Percentiles rank a stretch among this genome's conserved stretches.
phyloP scores from a whole-genome alignment of 2,113 vertebrate species.

The Egretta garzetta region DNA sequence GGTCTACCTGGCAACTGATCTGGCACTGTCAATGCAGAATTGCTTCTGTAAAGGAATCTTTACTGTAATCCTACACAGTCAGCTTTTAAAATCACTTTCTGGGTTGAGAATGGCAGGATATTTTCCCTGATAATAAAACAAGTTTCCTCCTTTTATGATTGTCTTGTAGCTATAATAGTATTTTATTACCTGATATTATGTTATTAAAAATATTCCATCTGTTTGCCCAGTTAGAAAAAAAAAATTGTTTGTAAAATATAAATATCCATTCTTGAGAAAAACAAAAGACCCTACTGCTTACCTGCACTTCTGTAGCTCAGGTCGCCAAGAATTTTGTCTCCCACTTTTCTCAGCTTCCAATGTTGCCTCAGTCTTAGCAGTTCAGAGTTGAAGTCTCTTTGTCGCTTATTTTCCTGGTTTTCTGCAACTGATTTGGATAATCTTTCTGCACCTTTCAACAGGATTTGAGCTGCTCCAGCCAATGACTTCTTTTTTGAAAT shows the following conservation, averaged over 20 bases:
- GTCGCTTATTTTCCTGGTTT: slow-evolving; percentile 93
- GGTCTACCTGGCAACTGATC: neutral
- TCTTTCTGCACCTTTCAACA: slow-evolving; percentile 93
- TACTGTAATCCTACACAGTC: neutral
- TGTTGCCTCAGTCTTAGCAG: slow-evolving; percentile 92
- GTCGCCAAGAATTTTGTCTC: slow-evolving; percentile 97
- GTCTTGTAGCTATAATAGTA: neutral
- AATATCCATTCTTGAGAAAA: neutral
- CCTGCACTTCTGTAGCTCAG: slow-evolving; percentile 97
- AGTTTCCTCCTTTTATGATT: neutral
- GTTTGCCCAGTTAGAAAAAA: neutral
- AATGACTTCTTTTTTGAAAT: slow-evolving; percentile 96
- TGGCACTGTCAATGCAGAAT: neutral
- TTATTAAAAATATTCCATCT: neutral
- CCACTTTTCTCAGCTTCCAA: slow-evolving; percentile 97
- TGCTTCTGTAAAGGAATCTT: neutral
- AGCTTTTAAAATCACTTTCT: neutral
- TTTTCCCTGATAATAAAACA: neutral
- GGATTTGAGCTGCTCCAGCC: slow-evolving; percentile 91
- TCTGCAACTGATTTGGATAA: slow-evolving; percentile 92
- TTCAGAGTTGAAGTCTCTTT: slow-evolving; percentile 96
- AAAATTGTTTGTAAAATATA: neutral
- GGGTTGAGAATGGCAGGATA: neutral
- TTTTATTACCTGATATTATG: neutral
- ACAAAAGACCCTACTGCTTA: slow-evolving; percentile 25